Conservation (phyloP, 92 coral and sea anemone genomes). For the Porites divaricata region DNA sequence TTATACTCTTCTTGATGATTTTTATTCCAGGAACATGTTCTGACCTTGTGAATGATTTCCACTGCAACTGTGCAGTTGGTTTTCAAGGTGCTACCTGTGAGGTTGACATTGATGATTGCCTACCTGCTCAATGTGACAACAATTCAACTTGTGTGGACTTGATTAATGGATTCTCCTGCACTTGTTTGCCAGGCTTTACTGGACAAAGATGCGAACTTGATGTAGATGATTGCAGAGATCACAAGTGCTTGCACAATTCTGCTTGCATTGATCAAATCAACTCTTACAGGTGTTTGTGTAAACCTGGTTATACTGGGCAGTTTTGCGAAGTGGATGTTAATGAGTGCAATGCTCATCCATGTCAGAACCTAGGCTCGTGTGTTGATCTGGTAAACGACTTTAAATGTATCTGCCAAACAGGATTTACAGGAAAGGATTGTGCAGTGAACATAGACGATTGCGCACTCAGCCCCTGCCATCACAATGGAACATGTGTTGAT, state of each 20-base stretch:
- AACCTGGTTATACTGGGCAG: conserved; percentile 71
- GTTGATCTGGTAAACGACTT: conserved; percentile 69
- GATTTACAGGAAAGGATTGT: conserved; percentile 77
- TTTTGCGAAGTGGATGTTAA: conserved; percentile 67
- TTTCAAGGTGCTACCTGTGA: conserved; percentile 72
- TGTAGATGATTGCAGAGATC: conserved; percentile 68
- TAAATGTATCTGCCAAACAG: conserved; percentile 79
- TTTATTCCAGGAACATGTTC: conserved; percentile 70
- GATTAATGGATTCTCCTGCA: conserved; percentile 65
- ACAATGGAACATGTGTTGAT: conserved; percentile 78
- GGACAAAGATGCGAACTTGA: conserved; percentile 65
- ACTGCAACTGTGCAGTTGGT: conserved; percentile 73
- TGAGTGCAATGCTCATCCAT: conserved; percentile 72
- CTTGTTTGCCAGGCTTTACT: conserved; percentile 70
- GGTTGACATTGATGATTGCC: conserved; percentile 71
- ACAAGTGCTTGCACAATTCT: conserved; percentile 69
- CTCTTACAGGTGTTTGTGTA: conserved; percentile 71
- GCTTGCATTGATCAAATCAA: conserved; percentile 65
- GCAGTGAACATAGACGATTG: conserved; percentile 78
- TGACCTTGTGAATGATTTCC: conserved; percentile 71
- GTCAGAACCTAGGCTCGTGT: conserved; percentile 72
- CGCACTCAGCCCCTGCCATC: conserved; percentile 65
- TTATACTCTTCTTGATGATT: too few species aligned
- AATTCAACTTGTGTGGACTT: conserved; percentile 75
- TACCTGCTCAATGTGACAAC: conserved; percentile 60